Percentiles rank a stretch among this genome's conserved stretches.
Conservation (phyloP, 2,113 vertebrate genomes). For the Chitala chitala region DNA sequence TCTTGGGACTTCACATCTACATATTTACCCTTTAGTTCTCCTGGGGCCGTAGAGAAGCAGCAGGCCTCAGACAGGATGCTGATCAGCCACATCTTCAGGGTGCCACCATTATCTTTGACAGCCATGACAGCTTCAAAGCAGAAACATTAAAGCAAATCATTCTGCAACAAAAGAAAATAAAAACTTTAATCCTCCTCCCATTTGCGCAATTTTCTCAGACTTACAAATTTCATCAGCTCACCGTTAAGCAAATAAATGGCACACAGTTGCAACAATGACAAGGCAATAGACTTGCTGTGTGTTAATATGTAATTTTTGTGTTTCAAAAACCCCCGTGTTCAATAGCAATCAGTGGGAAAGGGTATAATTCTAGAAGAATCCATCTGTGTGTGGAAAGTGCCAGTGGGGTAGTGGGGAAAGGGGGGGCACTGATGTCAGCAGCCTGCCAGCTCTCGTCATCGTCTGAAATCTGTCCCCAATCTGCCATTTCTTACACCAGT, state of each 20-base stretch:
- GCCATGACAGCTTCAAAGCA: constrained; percentile 5
- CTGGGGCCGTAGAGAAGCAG: background rate
- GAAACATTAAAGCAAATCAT: constrained; percentile 3
- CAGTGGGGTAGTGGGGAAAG: too few relatives aligned
- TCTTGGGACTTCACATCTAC: too few relatives aligned
- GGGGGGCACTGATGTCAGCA: too few relatives aligned
- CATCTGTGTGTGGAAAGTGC: too few relatives aligned
- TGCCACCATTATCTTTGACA: constrained; percentile 1
- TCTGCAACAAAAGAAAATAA: background rate
- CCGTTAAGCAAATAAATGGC: background rate
- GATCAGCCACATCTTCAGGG: background rate
- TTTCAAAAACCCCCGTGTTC: background rate
- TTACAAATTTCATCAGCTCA: background rate
- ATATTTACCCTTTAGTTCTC: too few relatives aligned
- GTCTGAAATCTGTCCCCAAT: too few relatives aligned
- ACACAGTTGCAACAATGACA: background rate
- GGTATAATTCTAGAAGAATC: background rate
- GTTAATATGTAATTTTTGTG: constrained; percentile 1
- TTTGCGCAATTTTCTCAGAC: background rate
- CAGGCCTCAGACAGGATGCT: background rate
- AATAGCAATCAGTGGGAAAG: background rate
- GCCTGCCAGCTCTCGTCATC: too few relatives aligned
- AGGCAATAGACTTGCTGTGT: background rate
- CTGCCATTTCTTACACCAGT: too few relatives aligned
- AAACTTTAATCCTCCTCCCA: constrained; percentile 1